Evolutionary conservation across 2,797 vertebrate species (phyloP).

Genomic region (Apogon talboti): DNA sequence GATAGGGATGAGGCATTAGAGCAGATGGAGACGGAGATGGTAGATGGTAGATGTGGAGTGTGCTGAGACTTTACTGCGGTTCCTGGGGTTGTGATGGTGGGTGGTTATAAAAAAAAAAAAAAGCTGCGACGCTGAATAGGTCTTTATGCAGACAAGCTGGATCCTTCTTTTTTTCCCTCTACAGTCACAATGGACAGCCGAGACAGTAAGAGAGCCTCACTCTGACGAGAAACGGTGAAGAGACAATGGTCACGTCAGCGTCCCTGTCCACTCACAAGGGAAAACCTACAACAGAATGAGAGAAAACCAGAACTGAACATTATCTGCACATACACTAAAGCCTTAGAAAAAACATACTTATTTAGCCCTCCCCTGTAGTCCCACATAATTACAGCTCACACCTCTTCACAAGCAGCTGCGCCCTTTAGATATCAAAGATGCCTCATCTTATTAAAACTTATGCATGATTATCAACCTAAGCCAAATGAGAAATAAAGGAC

Average conservation of each 20-base stretch:
- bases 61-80: conserved; percentile 36
- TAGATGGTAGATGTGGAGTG: conserved; percentile 15
- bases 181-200: conserved; percentile 60
- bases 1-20: conserved; percentile 24
- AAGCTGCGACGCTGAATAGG: conserved; percentile 64
- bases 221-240: conserved; percentile 50
- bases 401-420: neutral
- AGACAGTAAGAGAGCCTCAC: conserved; percentile 41
- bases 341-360: neutral
- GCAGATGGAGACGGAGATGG: conserved; percentile 15
- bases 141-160: conserved; percentile 65
- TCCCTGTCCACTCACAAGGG: conserved; percentile 55
- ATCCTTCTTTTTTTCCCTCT: conserved; percentile 58
- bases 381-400: neutral
- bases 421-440: conserved; percentile 10
- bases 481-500: conserved; percentile 4
- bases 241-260: conserved; percentile 72
- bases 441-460: neutral
- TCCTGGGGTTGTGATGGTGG: conserved; percentile 31
- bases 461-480: neutral
- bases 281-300: conserved; percentile 57
- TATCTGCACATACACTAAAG: conserved; percentile 22
- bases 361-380: conserved; percentile 8
- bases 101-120: conserved; percentile 12
- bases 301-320: conserved; percentile 37